phyloP scores from a whole-genome alignment of 2,113 vertebrate species.

The Saiga tatarica region DNA sequence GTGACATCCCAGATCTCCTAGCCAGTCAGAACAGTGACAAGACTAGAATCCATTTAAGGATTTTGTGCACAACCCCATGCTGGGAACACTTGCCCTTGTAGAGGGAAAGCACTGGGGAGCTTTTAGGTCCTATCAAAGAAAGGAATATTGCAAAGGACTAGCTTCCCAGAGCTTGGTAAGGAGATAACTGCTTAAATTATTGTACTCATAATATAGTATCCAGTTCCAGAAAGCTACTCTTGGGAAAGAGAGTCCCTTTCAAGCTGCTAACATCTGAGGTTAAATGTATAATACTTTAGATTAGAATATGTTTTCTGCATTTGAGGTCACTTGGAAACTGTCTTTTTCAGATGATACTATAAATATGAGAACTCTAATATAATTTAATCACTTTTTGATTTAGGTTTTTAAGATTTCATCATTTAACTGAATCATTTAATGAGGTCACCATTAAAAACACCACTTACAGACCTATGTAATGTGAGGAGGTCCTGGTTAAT shows the following conservation, averaged over 20 bases:
- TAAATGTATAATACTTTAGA: background rate
- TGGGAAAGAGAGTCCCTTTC: background rate
- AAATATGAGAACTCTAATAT: constrained; percentile 29
- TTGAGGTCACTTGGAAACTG: constrained; percentile 14
- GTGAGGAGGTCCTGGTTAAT: background rate
- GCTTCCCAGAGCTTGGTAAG: background rate
- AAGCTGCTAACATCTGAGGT: background rate
- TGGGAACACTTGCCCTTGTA: background rate
- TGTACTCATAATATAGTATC: background rate
- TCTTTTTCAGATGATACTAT: constrained; percentile 33
- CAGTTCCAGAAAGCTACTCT: background rate
- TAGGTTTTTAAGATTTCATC: constrained; percentile 25
- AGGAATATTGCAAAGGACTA: background rate
- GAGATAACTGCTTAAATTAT: background rate
- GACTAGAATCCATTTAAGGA: background rate
- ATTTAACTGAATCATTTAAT: constrained; percentile 51
- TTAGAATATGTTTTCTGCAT: background rate
- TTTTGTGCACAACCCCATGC: no score
- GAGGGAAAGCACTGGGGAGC: background rate
- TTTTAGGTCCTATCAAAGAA: background rate
- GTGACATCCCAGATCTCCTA: background rate
- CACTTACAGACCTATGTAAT: constrained; percentile 8
- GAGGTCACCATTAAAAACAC: constrained; percentile 42
- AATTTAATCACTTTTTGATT: constrained; percentile 54
- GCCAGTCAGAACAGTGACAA: background rate